Percentiles rank a stretch among this genome's conserved stretches.
Conservation (phyloP, 2,113 vertebrate species). For the Platycercus adscitus region DNA sequence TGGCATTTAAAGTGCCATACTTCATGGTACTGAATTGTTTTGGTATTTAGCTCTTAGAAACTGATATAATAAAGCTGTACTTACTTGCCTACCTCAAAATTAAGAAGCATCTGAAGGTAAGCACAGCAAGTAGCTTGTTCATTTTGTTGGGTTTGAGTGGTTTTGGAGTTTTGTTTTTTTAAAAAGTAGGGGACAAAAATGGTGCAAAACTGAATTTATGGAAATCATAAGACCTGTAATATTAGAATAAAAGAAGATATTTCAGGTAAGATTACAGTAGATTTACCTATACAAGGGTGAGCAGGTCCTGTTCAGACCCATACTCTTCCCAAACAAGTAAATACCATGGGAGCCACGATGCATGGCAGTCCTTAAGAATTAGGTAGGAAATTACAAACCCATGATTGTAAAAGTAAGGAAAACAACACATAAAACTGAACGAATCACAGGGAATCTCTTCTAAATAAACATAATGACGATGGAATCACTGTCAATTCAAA, state of each 20-base stretch:
- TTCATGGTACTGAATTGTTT: neutral
- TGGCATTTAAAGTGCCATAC: neutral
- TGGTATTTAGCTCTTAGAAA: neutral
- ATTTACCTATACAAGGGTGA: neutral
- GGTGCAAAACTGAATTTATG: neutral
- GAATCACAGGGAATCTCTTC: neutral
- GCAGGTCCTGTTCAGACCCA: neutral
- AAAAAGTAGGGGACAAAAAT: fast-evolving
- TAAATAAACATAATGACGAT: constrained; percentile 20
- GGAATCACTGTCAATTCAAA: constrained; percentile 34
- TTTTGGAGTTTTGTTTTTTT: neutral
- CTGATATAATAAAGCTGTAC: neutral
- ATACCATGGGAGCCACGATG: fast-evolving
- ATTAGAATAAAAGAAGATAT: neutral
- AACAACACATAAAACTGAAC: neutral
- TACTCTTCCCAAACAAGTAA: neutral
- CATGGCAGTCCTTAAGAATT: neutral
- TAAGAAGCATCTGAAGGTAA: neutral
- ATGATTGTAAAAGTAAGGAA: neutral
- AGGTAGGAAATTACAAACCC: neutral
- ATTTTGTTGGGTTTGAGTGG: neutral
- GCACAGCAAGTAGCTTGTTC: neutral
- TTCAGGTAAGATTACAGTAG: neutral
- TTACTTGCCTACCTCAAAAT: neutral
- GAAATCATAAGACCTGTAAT: neutral